Percentiles rank a stretch among this genome's conserved stretches.
These are phyloP conservation scores for Ictalurus furcatus DNA, from an alignment of 2,113 vertebrate species.

Conservation along the genomic window DNA sequence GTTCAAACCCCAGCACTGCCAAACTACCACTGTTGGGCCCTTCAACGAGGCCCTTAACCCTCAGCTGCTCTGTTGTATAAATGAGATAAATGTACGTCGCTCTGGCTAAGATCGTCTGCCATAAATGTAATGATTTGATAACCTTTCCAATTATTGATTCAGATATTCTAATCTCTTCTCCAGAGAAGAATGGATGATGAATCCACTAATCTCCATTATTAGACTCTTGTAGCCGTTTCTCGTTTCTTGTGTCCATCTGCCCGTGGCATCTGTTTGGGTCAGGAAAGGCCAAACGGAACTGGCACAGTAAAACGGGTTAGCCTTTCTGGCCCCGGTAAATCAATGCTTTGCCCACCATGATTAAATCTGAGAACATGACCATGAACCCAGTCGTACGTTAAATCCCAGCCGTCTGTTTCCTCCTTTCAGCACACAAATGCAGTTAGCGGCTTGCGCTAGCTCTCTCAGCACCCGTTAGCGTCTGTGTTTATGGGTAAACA, in stretches of 20 bases:
- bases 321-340: constrained; percentile 16
- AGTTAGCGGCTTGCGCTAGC: constrained; percentile 1
- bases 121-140: too few species aligned
- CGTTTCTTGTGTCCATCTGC: constrained; percentile 32
- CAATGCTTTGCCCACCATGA: constrained; percentile 3
- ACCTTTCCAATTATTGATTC: neutral
- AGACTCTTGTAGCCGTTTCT: constrained; percentile 14
- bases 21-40: too few species aligned
- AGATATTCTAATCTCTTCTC: neutral
- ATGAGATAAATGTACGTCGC: too few species aligned
- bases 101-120: too few species aligned
- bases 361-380: constrained; percentile 31
- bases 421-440: neutral
- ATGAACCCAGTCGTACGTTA: constrained; percentile 20
- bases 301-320: constrained; percentile 29
- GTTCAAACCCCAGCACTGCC: too few species aligned
- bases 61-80: too few species aligned
- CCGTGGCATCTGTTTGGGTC: constrained; percentile 38
- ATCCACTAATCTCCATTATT: constrained; percentile 24
- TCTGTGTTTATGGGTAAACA: constrained; percentile 35
- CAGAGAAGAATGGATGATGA: neutral
- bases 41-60: too few species aligned
- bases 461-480: neutral
- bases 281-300: constrained; percentile 28
- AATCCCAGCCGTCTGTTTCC: constrained; percentile 31